These are phyloP conservation scores for Papilio helenus DNA, from an alignment of 1,140 invertebrate genomes.

Conservation along the genomic window DNA sequence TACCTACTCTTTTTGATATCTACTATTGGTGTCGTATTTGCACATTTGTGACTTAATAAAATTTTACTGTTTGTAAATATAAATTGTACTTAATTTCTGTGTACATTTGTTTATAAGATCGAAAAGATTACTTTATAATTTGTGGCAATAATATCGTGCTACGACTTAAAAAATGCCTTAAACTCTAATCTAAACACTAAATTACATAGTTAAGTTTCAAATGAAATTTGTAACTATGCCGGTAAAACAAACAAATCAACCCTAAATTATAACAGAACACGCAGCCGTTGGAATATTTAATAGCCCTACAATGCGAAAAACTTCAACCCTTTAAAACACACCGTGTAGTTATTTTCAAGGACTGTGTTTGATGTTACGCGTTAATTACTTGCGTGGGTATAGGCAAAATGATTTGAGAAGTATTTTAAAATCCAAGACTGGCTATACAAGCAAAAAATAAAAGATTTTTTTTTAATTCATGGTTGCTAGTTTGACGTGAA, in stretches of 20 bases:
- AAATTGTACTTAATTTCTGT: background rate
- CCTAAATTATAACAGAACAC: slow-evolving; percentile 11
- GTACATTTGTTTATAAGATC: background rate
- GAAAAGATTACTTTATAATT: slow-evolving; percentile 7
- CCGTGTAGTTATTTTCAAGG: slow-evolving; percentile 20
- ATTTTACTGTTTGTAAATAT: background rate
- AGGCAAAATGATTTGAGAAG: background rate
- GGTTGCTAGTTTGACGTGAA: background rate
- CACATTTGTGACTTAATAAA: no score
- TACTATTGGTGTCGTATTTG: no score
- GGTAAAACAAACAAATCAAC: slow-evolving; percentile 27
- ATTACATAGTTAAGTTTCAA: background rate
- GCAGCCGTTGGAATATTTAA: slow-evolving; percentile 23
- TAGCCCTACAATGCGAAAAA: slow-evolving; percentile 18
- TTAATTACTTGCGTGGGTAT: slow-evolving; percentile 16
- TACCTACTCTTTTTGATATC: no score
- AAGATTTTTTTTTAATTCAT: background rate
- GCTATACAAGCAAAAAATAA: background rate
- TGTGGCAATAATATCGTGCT: background rate
- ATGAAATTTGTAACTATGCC: background rate
- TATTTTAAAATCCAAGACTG: background rate
- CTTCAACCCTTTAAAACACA: slow-evolving; percentile 20
- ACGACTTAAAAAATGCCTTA: background rate
- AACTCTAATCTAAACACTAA: slow-evolving; percentile 15
- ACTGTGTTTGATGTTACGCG: slow-evolving; percentile 27